Evolutionary conservation across 2,797 vertebrate species (phyloP).

Genomic region (Steatocranus sp.): DNA sequence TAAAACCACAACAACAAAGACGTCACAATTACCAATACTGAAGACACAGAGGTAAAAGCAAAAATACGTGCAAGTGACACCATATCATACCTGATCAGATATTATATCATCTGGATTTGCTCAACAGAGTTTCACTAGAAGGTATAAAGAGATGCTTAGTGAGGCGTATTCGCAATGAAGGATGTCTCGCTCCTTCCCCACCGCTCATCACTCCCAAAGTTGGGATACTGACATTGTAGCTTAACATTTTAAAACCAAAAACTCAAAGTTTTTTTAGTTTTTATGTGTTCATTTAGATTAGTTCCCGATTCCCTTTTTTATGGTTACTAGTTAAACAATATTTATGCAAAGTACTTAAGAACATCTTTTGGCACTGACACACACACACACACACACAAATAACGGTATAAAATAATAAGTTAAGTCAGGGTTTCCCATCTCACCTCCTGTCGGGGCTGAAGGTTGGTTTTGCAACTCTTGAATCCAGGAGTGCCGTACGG

Average conservation of each 20-base stretch:
- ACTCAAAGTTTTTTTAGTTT: neutral
- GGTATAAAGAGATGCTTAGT: neutral
- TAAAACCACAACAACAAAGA: neutral
- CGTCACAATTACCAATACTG: neutral
- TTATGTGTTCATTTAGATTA: neutral
- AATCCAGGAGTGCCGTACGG: constrained; percentile 30
- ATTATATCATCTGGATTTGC: neutral
- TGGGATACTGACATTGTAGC: neutral
- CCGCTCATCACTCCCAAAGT: neutral
- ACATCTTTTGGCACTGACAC: neutral
- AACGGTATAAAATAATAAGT: fast-evolving
- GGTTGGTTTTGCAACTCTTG: constrained; percentile 4
- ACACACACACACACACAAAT: neutral
- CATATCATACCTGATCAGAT: neutral
- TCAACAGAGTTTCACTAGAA: neutral
- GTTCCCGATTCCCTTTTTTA: neutral
- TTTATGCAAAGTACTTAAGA: neutral
- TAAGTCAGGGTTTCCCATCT: neutral
- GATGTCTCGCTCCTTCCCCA: neutral
- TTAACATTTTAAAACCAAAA: neutral
- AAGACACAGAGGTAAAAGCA: fast-evolving
- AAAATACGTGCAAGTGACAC: neutral
- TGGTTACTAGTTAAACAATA: neutral
- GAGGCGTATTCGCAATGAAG: fast-evolving
- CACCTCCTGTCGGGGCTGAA: constrained; percentile 57